These are phyloP conservation scores for Periparus ater DNA, from an alignment of 2,797 vertebrate genomes.

Conservation along the genomic window DNA sequence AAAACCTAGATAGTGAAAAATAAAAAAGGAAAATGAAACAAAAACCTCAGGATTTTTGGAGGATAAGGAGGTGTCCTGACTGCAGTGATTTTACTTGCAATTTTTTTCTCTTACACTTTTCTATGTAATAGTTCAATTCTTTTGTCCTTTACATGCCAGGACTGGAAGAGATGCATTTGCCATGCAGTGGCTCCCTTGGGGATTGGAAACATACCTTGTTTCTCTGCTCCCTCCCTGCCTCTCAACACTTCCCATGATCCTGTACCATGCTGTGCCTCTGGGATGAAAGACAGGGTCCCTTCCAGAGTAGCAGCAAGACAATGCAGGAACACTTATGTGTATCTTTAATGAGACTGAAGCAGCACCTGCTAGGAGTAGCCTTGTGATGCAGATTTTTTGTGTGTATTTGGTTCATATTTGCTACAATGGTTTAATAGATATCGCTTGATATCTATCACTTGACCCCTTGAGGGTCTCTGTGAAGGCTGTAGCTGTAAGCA, in stretches of 20 bases:
- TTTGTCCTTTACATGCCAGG: background rate
- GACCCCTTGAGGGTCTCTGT: background rate
- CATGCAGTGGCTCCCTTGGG: rapidly evolving
- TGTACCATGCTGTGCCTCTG: background rate
- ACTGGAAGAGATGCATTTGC: background rate
- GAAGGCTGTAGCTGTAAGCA: background rate
- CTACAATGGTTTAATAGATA: background rate
- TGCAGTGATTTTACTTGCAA: background rate
- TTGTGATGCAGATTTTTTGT: background rate
- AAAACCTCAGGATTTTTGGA: background rate
- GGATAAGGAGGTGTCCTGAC: background rate
- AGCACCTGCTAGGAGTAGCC: background rate
- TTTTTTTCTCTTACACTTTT: background rate
- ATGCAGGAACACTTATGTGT: background rate
- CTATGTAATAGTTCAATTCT: background rate
- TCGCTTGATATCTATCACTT: background rate
- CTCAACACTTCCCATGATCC: background rate
- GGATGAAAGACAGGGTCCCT: background rate
- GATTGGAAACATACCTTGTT: background rate
- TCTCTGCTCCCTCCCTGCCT: background rate
- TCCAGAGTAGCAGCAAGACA: background rate
- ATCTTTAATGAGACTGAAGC: background rate
- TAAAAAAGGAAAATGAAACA: background rate
- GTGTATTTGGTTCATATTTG: background rate
- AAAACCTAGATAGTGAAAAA: background rate